Evolutionary conservation across 2,888 invertebrate species (phyloP).

Genomic region (Stratiomys singularior): DNA sequence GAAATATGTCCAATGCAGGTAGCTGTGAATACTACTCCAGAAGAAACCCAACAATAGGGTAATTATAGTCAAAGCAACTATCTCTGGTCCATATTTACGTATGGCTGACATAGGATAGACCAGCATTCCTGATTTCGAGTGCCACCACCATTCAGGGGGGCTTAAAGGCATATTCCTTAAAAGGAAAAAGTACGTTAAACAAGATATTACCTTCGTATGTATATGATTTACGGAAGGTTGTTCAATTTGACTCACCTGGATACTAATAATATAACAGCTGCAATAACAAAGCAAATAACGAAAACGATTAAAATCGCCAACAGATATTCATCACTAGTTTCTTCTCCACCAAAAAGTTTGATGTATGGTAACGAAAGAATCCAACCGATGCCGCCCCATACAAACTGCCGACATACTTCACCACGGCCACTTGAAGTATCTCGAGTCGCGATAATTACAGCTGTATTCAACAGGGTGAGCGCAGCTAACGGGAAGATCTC

Average conservation of each 20-base stretch:
- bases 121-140: slow-evolving; percentile 79
- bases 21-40: slow-evolving; percentile 84
- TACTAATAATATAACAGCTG: slow-evolving; percentile 70
- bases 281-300: slow-evolving; percentile 68
- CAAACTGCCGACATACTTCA: slow-evolving; percentile 81
- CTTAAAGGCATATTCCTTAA: slow-evolving; percentile 77
- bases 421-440: slow-evolving; percentile 83
- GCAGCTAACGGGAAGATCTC: slow-evolving; percentile 82
- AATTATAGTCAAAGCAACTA: slow-evolving; percentile 75
- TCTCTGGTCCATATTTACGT: slow-evolving; percentile 79
- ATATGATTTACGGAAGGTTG: background rate
- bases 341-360: slow-evolving; percentile 61
- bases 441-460: slow-evolving; percentile 83
- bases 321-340: slow-evolving; percentile 53
- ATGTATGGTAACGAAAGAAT: slow-evolving; percentile 75
- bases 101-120: slow-evolving; percentile 84
- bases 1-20: slow-evolving; percentile 73
- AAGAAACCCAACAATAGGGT: slow-evolving; percentile 78
- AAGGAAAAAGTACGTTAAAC: background rate
- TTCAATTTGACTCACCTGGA: slow-evolving; percentile 64
- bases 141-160: slow-evolving; percentile 91
- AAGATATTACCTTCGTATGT: too few relatives aligned
- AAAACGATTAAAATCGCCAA: slow-evolving; percentile 18
- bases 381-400: slow-evolving; percentile 79
- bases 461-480: slow-evolving; percentile 76